Conservation (phyloP, 2,797 vertebrate genomes). For the Onychomys arenicola region DNA sequence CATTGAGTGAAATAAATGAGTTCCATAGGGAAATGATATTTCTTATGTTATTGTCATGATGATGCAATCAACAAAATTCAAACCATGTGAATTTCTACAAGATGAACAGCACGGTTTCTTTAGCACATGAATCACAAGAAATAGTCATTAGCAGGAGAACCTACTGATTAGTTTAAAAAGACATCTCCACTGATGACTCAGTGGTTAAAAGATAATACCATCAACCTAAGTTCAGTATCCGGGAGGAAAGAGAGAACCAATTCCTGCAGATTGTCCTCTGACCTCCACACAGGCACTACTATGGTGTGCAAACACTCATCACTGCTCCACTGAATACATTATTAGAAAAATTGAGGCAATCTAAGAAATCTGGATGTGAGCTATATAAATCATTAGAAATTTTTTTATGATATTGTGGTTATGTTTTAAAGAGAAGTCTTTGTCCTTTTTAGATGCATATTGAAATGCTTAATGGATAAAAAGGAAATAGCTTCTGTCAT, state of each 20-base stretch:
- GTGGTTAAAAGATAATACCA: background rate
- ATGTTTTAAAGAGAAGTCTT: constrained; percentile 53
- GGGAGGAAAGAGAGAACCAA: background rate
- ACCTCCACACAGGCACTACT: background rate
- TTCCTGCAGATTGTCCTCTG: background rate
- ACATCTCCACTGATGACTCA: background rate
- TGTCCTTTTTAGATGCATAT: constrained; percentile 40
- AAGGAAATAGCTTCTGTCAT: constrained; percentile 50
- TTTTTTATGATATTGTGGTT: constrained; percentile 40
- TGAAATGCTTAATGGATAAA: constrained; percentile 42
- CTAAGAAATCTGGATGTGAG: background rate
- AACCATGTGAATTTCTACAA: constrained; percentile 50
- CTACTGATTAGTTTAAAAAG: constrained; percentile 32
- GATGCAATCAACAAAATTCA: constrained; percentile 62
- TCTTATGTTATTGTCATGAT: background rate
- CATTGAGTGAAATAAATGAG: background rate
- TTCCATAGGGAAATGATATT: background rate
- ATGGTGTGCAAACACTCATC: background rate
- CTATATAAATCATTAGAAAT: constrained; percentile 27
- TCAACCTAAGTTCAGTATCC: background rate
- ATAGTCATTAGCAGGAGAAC: constrained; percentile 43
- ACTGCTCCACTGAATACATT: background rate
- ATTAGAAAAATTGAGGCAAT: background rate
- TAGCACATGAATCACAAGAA: constrained; percentile 15
- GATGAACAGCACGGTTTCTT: constrained; percentile 59